Evolutionary conservation across 2,888 invertebrate genomes (phyloP).

Genomic region (Oscheius myriophilus): DNA sequence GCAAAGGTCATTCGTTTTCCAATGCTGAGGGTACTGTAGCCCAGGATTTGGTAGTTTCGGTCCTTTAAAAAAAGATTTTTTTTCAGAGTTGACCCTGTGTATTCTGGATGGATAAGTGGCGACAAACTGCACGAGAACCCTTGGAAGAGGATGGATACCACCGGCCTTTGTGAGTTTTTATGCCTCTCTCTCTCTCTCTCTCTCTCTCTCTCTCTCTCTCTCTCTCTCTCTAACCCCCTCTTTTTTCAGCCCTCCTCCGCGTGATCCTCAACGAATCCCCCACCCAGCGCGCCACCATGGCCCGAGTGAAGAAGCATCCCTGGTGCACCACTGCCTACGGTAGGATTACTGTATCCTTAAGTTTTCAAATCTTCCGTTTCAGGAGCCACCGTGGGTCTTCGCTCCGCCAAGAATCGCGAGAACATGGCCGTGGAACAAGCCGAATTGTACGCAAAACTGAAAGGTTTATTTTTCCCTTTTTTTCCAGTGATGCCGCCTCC

Average conservation of each 20-base stretch:
- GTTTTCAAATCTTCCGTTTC: slow-evolving; percentile 2
- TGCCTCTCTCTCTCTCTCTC: no score
- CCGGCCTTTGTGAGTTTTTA: slow-evolving; percentile 76
- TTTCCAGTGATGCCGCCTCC: slow-evolving; percentile 27
- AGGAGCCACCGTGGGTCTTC: slow-evolving; percentile 13
- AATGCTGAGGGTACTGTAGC: no score
- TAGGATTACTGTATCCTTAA: slow-evolving; percentile 50
- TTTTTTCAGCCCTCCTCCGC: slow-evolving; percentile 77
- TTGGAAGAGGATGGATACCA: slow-evolving; percentile 84
- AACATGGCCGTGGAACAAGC: slow-evolving; percentile 25
- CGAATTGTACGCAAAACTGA: slow-evolving; percentile 5
- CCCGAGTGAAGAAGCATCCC: slow-evolving; percentile 80
- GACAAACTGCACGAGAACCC: slow-evolving; percentile 72
- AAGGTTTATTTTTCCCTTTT: background rate
- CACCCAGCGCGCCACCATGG: slow-evolving; percentile 78
- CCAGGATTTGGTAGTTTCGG: background rate
- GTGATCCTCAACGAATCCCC: slow-evolving; percentile 81
- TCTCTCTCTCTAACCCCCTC: no score
- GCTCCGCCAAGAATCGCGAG: slow-evolving; percentile 13
- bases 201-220: no score
- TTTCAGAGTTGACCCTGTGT: slow-evolving; percentile 69
- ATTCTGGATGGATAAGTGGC: slow-evolving; percentile 34
- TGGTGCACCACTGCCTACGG: slow-evolving; percentile 76
- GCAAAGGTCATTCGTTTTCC: no score
- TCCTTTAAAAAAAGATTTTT: background rate